Conservation (phyloP, 2,888 invertebrate genomes). For the Drosophila fulvimacula region DNA sequence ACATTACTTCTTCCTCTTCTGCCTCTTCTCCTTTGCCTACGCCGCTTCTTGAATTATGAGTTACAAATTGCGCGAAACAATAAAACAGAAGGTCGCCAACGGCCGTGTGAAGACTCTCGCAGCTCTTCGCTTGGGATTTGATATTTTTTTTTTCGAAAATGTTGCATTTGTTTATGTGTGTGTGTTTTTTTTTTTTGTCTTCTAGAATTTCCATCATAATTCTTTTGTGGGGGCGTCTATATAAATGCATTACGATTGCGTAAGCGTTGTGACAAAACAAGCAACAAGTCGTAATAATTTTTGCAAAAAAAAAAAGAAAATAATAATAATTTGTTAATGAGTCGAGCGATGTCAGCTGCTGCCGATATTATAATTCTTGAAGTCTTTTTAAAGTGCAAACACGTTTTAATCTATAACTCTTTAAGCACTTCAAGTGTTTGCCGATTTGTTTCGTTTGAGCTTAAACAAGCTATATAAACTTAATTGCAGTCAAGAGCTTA, state of each 20-base stretch:
- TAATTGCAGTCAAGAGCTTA: not conserved
- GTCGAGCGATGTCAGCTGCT: not conserved
- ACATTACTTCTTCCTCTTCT: conserved; percentile 51
- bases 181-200: not conserved
- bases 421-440: not conserved
- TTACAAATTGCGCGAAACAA: conserved; percentile 72
- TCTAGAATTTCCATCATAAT: conserved; percentile 23
- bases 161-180: conserved; percentile 12
- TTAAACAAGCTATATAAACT: not conserved
- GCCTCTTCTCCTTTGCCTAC: not conserved
- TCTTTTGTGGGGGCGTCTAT: conserved; percentile 49
- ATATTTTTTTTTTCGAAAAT: not conserved
- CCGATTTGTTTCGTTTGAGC: not conserved
- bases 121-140: conserved; percentile 30
- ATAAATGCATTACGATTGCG: conserved; percentile 43
- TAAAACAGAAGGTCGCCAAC: conserved; percentile 62
- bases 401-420: not conserved
- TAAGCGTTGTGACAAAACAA: conserved; percentile 32
- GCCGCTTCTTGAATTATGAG: conserved; percentile 66
- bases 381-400: not conserved
- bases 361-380: not conserved
- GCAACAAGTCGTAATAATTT: conserved; percentile 18
- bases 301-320: conserved; percentile 11
- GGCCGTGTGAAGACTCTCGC: conserved; percentile 57
- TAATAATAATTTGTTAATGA: conserved; percentile 11